Percentiles rank a stretch among this genome's conserved stretches.
These are phyloP conservation scores for Lemur catta DNA, from an alignment of 2,797 vertebrate species.

Conservation along the genomic window DNA sequence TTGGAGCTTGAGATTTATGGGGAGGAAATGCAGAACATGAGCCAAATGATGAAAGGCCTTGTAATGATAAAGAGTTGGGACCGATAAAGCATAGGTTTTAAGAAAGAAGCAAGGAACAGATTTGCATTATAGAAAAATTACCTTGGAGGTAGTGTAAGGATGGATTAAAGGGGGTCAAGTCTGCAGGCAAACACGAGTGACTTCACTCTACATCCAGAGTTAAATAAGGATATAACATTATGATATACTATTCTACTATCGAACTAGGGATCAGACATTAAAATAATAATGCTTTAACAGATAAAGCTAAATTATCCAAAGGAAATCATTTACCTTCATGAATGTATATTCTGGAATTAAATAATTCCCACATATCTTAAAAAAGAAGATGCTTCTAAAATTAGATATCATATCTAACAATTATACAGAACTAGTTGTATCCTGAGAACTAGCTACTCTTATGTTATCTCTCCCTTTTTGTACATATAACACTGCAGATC, in stretches of 20 bases:
- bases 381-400: slow-evolving; percentile 50
- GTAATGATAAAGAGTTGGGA: neutral
- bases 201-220: neutral
- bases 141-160: neutral
- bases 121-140: slow-evolving; percentile 45
- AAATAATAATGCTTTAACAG: slow-evolving; percentile 39
- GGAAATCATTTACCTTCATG: slow-evolving; percentile 28
- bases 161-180: neutral
- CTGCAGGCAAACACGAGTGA: neutral
- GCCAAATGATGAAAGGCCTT: slow-evolving; percentile 24
- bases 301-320: slow-evolving; percentile 50
- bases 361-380: slow-evolving; percentile 15
- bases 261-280: slow-evolving; percentile 16
- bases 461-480: neutral
- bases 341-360: slow-evolving; percentile 47
- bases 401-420: neutral
- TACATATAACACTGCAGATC: neutral
- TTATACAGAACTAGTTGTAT: neutral
- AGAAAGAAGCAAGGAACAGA: slow-evolving; percentile 29
- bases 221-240: slow-evolving; percentile 11
- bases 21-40: neutral
- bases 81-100: neutral
- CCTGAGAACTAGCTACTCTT: slow-evolving; percentile 15
- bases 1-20: neutral
- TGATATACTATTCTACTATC: neutral